phyloP scores from a whole-genome alignment of 2,797 vertebrate species.

The Acomys russatus region DNA sequence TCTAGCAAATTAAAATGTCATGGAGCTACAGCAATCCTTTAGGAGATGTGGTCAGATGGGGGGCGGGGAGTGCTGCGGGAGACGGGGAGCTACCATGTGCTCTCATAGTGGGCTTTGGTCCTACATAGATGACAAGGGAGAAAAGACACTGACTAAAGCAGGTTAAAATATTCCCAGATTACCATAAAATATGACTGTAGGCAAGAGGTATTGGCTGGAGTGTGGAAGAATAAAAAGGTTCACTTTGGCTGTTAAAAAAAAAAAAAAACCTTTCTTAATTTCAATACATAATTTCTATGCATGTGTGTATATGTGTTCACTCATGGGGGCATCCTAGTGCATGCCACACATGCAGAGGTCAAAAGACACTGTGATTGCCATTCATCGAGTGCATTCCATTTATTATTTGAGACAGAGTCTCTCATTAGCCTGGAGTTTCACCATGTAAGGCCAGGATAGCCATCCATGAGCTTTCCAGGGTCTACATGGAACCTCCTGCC shows the following conservation, averaged over 20 bases:
- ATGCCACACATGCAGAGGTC: neutral
- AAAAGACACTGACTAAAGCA: slow-evolving; percentile 64
- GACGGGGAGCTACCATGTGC: slow-evolving; percentile 8
- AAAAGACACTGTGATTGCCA: neutral
- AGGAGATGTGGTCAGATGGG: slow-evolving; percentile 73
- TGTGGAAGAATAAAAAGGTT: slow-evolving; percentile 45
- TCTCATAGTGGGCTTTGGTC: neutral
- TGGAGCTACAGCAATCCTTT: slow-evolving; percentile 80
- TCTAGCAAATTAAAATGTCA: slow-evolving; percentile 88
- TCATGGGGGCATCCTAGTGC: neutral
- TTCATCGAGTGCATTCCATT: neutral
- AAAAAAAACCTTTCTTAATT: neutral
- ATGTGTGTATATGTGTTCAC: neutral
- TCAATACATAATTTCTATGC: neutral
- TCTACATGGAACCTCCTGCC: neutral
- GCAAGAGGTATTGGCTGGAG: neutral
- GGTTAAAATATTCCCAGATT: slow-evolving; percentile 57
- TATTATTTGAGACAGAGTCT: neutral
- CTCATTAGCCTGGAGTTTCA: neutral
- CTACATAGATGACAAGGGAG: slow-evolving; percentile 70
- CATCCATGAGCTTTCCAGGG: neutral
- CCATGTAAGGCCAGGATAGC: neutral
- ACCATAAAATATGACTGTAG: slow-evolving; percentile 8
- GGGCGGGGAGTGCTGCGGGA: neutral
- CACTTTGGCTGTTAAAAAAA: neutral